These are phyloP conservation scores for Thalpophila matura DNA, from an alignment of 2,888 invertebrate species.

Conservation along the genomic window DNA sequence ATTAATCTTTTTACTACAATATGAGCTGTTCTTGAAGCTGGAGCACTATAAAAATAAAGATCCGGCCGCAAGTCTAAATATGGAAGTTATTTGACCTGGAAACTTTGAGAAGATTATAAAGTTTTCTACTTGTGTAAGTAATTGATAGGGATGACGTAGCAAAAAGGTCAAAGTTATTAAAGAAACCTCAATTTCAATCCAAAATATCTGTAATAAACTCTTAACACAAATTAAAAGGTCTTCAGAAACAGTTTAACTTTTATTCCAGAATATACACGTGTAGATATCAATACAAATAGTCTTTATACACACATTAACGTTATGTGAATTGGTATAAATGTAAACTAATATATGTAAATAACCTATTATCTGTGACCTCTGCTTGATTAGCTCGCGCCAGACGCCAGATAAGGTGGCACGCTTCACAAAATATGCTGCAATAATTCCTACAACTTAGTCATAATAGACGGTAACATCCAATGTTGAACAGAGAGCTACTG, in stretches of 20 bases:
- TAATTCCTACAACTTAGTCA: slow-evolving; percentile 1
- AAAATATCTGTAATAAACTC: slow-evolving; percentile 12
- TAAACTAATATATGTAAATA: slow-evolving; percentile 26
- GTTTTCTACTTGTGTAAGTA: slow-evolving; percentile 13
- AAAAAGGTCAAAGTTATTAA: slow-evolving; percentile 11
- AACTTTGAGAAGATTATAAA: slow-evolving; percentile 32
- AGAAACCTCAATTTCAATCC: slow-evolving; percentile 16
- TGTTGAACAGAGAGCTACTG: not conserved
- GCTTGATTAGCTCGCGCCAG: slow-evolving; percentile 34
- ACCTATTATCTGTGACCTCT: slow-evolving; percentile 26
- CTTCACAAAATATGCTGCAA: slow-evolving; percentile 28
- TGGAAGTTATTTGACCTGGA: not conserved
- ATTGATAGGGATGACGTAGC: slow-evolving; percentile 11
- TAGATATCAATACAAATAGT: slow-evolving; percentile 26
- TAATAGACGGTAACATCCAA: not conserved
- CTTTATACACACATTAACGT: not conserved
- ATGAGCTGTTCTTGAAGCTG: too few species aligned
- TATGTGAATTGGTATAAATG: slow-evolving; percentile 17
- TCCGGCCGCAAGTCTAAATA: not conserved
- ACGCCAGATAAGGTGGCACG: slow-evolving; percentile 42
- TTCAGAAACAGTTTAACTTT: slow-evolving; percentile 20
- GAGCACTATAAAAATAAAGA: too few species aligned
- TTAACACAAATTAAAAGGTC: not conserved
- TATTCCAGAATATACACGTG: slow-evolving; percentile 21
- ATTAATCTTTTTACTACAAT: too few species aligned